Evolutionary conservation across 1,140 invertebrate species (phyloP).

Genomic region (Neodiprion virginianus): DNA sequence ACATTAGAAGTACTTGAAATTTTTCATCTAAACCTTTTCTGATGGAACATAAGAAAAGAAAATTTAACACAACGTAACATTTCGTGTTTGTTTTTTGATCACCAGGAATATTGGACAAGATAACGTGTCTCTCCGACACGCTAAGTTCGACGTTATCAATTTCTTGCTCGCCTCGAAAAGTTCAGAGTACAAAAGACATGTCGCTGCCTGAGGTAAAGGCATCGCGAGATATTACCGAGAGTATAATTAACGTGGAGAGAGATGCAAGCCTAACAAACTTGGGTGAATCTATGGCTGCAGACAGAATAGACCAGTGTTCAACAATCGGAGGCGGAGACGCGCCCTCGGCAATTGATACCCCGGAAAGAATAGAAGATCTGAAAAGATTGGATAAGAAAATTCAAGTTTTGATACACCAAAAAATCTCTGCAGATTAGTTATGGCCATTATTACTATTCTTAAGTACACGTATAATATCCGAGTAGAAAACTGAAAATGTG

Average conservation of each 20-base stretch:
- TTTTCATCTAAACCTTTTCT: too few species aligned
- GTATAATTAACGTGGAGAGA: too few species aligned
- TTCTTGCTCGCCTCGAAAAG: neutral
- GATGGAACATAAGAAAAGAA: too few species aligned
- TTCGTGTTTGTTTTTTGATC: neutral
- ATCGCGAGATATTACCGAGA: too few species aligned
- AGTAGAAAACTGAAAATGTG: too few species aligned
- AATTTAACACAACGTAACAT: too few species aligned
- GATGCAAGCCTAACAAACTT: neutral
- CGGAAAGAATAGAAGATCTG: conserved; percentile 33
- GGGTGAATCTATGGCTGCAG: neutral
- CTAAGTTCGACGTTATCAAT: conserved; percentile 18
- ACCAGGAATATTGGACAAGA: conserved; percentile 25
- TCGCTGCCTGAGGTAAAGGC: too few species aligned
- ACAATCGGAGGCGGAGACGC: conserved; percentile 42
- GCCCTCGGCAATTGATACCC: conserved; percentile 32
- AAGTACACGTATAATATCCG: too few species aligned
- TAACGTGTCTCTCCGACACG: conserved; percentile 24
- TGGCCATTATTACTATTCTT: too few species aligned
- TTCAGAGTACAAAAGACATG: neutral
- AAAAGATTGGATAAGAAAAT: conserved; percentile 38
- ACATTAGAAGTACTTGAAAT: too few species aligned
- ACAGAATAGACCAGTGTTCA: conserved; percentile 28
- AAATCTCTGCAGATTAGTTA: conserved; percentile 17
- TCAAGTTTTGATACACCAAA: conserved; percentile 29